Evolutionary conservation across 1,140 invertebrate genomes (phyloP).

Genomic region (Ectropis grisescens): DNA sequence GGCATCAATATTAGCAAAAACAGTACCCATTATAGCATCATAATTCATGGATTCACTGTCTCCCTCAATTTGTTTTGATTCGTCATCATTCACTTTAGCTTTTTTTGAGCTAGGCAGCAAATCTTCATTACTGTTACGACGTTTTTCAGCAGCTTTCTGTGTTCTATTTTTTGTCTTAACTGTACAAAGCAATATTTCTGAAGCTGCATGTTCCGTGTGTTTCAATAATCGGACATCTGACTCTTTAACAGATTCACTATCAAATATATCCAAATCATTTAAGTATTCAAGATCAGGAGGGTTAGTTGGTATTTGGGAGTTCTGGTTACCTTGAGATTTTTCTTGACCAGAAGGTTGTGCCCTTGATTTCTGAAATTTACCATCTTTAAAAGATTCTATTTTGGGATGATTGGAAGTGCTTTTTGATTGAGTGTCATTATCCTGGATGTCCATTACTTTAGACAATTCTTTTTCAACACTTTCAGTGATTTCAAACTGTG

Average conservation of each 20-base stretch:
- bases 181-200: slow-evolving; percentile 36
- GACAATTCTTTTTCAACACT: slow-evolving; percentile 50
- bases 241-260: slow-evolving; percentile 33
- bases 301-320: too few species aligned
- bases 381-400: not conserved
- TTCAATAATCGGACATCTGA: slow-evolving; percentile 28
- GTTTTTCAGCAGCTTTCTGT: slow-evolving; percentile 24
- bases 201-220: slow-evolving; percentile 23
- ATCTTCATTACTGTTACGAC: slow-evolving; percentile 23
- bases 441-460: slow-evolving; percentile 35
- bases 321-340: too few species aligned
- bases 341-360: too few species aligned
- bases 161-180: slow-evolving; percentile 20
- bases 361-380: not conserved
- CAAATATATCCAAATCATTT: slow-evolving; percentile 45
- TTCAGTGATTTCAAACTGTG: slow-evolving; percentile 40
- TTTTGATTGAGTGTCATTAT: slow-evolving; percentile 12
- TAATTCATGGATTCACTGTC: slow-evolving; percentile 42
- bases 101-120: slow-evolving; percentile 33
- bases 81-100: slow-evolving; percentile 8
- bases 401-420: not conserved
- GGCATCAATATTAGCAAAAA: slow-evolving; percentile 49
- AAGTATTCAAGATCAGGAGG: not conserved
- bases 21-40: slow-evolving; percentile 42
- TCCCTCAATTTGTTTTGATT: slow-evolving; percentile 7